Percentiles rank a stretch among this genome's conserved stretches.
Conservation (phyloP, 2,113 vertebrate genomes). For the Vulpes ferrilata region DNA sequence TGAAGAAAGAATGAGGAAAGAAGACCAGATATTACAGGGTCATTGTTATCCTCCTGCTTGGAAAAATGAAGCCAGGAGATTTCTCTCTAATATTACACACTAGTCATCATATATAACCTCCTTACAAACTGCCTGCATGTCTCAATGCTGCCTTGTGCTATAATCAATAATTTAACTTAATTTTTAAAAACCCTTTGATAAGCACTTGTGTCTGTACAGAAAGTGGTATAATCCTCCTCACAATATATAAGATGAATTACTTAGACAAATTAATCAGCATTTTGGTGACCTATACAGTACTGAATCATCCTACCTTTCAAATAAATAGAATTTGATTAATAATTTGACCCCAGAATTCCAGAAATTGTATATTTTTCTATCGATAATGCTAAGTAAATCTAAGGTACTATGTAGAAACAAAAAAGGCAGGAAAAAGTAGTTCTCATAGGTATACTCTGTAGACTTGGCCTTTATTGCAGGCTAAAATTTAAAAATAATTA, state of each 20-base stretch:
- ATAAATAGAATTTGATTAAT: neutral
- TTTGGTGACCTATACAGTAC: neutral
- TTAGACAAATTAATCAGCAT: neutral
- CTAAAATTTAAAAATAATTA: slow-evolving; percentile 20
- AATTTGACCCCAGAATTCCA: neutral
- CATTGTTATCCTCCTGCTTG: neutral
- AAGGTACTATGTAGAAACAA: neutral
- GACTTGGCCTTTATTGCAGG: slow-evolving; percentile 19
- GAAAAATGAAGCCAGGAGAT: neutral
- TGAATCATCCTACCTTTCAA: neutral
- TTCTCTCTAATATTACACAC: neutral
- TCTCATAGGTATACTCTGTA: neutral
- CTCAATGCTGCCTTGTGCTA: neutral
- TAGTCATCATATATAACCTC: neutral
- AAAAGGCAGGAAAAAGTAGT: neutral
- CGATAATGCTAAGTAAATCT: slow-evolving; percentile 26
- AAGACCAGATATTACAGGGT: neutral
- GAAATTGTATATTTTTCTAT: neutral
- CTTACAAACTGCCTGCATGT: neutral
- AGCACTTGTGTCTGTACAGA: neutral
- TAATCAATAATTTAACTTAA: slow-evolving; percentile 12
- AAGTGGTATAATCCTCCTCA: neutral
- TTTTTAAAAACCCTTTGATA: neutral
- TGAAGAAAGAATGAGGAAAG: neutral
- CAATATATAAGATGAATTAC: slow-evolving; percentile 10